phyloP scores from a whole-genome alignment of 2,797 vertebrate genomes.

The Sparus aurata region DNA sequence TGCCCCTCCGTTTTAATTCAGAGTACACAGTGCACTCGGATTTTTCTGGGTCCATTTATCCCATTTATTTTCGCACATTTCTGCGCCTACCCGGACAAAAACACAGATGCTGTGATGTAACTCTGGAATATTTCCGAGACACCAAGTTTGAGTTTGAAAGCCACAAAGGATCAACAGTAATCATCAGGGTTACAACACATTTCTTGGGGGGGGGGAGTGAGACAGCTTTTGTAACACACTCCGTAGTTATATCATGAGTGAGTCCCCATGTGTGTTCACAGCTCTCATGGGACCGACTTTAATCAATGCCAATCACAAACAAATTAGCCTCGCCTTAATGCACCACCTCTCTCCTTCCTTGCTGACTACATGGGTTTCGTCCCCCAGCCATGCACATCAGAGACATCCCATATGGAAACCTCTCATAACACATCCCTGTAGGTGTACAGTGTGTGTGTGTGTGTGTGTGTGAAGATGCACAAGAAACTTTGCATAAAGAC shows the following conservation, averaged over 20 bases:
- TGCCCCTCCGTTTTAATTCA: constrained; percentile 12
- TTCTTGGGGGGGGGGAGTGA: constrained; percentile 1
- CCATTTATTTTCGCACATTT: not conserved
- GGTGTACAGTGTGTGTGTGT: constrained; percentile 5
- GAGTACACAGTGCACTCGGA: not conserved
- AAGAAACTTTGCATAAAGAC: not conserved
- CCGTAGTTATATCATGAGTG: constrained; percentile 42
- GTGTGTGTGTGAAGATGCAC: not conserved
- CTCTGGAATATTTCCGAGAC: not conserved
- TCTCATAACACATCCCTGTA: constrained; percentile 20
- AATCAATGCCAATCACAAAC: constrained; percentile 82
- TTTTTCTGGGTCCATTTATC: not conserved
- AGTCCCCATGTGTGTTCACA: constrained; percentile 38
- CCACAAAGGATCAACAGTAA: not conserved
- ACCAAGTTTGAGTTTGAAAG: not conserved
- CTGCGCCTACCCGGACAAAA: not conserved
- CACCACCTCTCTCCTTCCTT: constrained; percentile 65
- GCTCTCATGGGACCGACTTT: constrained; percentile 69
- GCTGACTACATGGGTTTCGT: constrained; percentile 58
- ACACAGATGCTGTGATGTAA: constrained; percentile 10
- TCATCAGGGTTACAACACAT: not conserved
- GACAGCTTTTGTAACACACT: constrained; percentile 32
- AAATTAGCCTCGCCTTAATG: constrained; percentile 77
- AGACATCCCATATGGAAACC: constrained; percentile 53
- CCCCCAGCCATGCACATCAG: constrained; percentile 45